Base-by-base conservation (phyloP, 2,888 invertebrate genomes). In the Criorhina ranunculi region DNA sequence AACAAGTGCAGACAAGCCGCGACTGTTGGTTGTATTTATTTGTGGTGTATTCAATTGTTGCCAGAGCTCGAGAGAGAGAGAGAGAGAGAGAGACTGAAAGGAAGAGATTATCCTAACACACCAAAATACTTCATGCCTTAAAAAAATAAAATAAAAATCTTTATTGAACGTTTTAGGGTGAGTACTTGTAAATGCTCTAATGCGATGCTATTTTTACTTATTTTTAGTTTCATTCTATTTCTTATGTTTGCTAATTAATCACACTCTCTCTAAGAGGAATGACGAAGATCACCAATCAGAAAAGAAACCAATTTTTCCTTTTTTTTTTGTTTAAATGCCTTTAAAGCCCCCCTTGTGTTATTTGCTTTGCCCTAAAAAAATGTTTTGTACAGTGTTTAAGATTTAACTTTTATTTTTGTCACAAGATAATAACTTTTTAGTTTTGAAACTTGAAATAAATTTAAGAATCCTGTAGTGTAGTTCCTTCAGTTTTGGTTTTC, bases 151-250 rank as follows among this genome's bases (percentile, higher is more conserved):
- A 37, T 33, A 73, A 72, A 55, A 46, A 51, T 37, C 37, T 57
- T 75, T 42, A 64, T 59, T 62, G 49, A 73, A 69, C 53, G 57
- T 40, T 83, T 24, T 79, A 83, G 79, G 83, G 83, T 83, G 79
- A 83, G 83, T 83, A 79, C 67, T 62, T 73, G 62, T 62, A 57
- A 75, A 51, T 75, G 51, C 83, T 75, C 83, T 83, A 62, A 64
- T 73, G 42, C 53, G 67, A 67, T 69, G 46, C 12, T 59, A 24
- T 72, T 60, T 35, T 46, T 55, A 33, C 24, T 24, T 12, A 24
- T 60, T 33, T 5, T 51, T 66, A n/a, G 19, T 35, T 40, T 17
- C 37, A 17, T 29, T 66, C 19, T 51, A 64, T 40, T 40, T 35
- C 33, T n/a, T 17, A 15, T 57, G 17, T 35, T 70, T 59, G 19